These are phyloP conservation scores for Ormyrus labotus DNA, from an alignment of 2,888 invertebrate genomes.

Conservation along the genomic window DNA sequence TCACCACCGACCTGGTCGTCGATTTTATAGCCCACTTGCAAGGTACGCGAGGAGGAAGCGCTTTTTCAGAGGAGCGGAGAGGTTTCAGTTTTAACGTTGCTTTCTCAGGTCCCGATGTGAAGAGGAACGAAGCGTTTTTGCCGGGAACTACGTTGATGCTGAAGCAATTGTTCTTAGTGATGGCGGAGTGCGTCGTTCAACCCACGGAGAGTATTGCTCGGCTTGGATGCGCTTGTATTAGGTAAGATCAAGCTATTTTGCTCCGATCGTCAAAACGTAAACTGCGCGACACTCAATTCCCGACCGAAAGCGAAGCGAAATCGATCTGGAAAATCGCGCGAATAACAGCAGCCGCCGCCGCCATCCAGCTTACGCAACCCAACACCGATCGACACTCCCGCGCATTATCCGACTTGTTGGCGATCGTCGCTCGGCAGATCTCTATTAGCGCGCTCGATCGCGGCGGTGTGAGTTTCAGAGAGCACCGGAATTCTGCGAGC, in stretches of 20 bases:
- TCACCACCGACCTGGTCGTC: constrained; percentile 93
- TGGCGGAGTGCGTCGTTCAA: constrained; percentile 94
- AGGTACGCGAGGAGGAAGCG: constrained; percentile 72
- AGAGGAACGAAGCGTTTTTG: constrained; percentile 66
- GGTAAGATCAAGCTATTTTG: constrained; percentile 70
- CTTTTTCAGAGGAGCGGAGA: constrained; percentile 13
- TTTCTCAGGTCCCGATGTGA: constrained; percentile 66
- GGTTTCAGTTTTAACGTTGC: background rate
- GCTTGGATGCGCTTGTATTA: constrained; percentile 93
- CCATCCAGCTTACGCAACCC: no score
- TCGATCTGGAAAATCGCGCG: no score
- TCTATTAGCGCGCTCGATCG: no score
- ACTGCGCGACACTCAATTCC: no score
- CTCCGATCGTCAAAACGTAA: no score
- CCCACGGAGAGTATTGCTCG: constrained; percentile 93
- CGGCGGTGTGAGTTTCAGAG: no score
- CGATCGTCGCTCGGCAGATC: no score
- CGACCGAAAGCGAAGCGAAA: no score
- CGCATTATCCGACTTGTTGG: no score
- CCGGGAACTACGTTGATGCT: constrained; percentile 84
- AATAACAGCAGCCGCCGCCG: no score
- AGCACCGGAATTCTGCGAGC: no score
- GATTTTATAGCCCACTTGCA: constrained; percentile 88
- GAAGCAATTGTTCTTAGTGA: constrained; percentile 88
- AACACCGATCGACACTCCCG: no score